phyloP scores from a whole-genome alignment of 2,888 invertebrate species.

The Cerastoderma edule region DNA sequence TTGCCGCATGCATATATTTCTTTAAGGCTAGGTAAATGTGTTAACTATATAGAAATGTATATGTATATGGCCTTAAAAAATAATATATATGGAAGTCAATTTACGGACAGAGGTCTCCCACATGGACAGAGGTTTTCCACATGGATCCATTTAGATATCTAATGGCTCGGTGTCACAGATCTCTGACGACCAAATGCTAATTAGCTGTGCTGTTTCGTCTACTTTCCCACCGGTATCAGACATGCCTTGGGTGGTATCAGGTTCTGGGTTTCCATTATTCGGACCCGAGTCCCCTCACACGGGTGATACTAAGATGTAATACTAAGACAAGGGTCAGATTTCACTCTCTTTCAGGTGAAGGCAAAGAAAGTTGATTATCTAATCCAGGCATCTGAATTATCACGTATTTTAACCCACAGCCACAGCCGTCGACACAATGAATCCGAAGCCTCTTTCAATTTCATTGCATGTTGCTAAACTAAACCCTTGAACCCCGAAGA shows the following conservation, averaged over 20 bases:
- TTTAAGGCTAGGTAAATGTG: too few species aligned
- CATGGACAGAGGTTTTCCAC: too few species aligned
- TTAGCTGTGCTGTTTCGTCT: background rate
- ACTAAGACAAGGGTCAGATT: slow-evolving; percentile 3
- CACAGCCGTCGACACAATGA: slow-evolving; percentile 2
- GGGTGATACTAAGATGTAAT: background rate
- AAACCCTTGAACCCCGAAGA: too few species aligned
- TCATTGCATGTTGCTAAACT: slow-evolving; percentile 5
- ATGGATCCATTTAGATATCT: too few species aligned
- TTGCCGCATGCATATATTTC: too few species aligned
- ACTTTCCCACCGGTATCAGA: slow-evolving; percentile 17
- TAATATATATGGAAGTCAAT: too few species aligned
- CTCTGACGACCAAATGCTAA: slow-evolving; percentile 23
- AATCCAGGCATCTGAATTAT: slow-evolving; percentile 1
- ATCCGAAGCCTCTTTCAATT: slow-evolving; percentile 3
- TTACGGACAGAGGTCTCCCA: too few species aligned
- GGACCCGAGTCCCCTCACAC: background rate
- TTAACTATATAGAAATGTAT: too few species aligned
- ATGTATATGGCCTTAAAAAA: too few species aligned
- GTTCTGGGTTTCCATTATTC: slow-evolving; percentile 10
- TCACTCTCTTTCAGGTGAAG: background rate
- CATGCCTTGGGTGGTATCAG: slow-evolving; percentile 2
- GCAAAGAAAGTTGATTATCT: background rate
- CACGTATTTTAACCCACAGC: slow-evolving; percentile 7
- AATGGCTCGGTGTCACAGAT: background rate